Conservation (phyloP, 2,113 vertebrate genomes). For the Cyprinodon variegatus region DNA sequence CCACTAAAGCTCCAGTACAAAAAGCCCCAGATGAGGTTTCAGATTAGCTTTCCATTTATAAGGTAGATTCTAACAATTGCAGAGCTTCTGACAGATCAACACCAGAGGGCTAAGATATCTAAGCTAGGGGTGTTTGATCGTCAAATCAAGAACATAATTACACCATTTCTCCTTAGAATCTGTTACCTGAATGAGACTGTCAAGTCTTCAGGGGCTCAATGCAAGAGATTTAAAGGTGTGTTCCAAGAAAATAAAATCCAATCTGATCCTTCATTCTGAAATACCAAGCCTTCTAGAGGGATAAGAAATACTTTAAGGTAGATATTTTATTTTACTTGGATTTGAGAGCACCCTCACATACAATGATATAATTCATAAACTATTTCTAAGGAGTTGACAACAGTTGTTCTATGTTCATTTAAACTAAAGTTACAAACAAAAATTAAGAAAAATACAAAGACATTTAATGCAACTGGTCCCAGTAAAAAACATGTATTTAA, state of each 20-base stretch:
- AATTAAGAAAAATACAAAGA: not conserved
- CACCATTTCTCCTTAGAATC: not conserved
- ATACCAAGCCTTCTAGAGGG: not conserved
- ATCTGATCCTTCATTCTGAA: not conserved
- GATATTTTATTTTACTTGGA: too few species aligned
- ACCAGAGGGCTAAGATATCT: slow-evolving; percentile 18
- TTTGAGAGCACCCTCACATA: not conserved
- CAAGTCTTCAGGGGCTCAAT: not conserved
- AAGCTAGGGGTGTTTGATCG: slow-evolving; percentile 3
- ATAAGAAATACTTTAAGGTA: not conserved
- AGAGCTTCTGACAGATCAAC: not conserved
- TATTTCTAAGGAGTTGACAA: not conserved
- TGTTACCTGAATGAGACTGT: not conserved
- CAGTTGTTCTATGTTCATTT: not conserved
- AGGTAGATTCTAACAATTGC: slow-evolving; percentile 3
- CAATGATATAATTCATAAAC: not conserved
- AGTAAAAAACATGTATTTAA: not conserved
- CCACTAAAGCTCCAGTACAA: not conserved
- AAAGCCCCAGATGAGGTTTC: not conserved
- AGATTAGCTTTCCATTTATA: not conserved
- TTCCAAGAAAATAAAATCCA: not conserved
- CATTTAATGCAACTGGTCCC: not conserved
- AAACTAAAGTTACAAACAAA: not conserved
- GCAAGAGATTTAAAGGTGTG: not conserved
- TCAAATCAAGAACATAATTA: not conserved